These are phyloP conservation scores for Catagonus wagneri DNA, from an alignment of 2,113 vertebrate species.

Conservation along the genomic window DNA sequence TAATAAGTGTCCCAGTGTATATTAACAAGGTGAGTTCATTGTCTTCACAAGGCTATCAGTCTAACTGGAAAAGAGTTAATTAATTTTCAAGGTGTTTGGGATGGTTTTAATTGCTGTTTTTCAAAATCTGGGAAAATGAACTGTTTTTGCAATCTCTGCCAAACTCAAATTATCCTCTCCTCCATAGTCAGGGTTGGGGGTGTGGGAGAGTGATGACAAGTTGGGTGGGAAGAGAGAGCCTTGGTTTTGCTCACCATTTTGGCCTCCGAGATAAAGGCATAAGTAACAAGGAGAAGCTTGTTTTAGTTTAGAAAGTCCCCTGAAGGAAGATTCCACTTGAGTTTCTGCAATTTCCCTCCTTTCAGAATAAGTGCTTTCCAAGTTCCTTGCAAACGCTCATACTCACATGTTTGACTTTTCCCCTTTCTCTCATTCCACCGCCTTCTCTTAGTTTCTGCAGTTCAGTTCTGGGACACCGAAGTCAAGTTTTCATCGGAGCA, in stretches of 20 bases:
- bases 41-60: constrained; percentile 53
- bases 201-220: not conserved
- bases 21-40: constrained; percentile 55
- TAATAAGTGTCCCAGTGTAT: constrained; percentile 69
- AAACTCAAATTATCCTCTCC: constrained; percentile 43
- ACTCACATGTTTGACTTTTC: not conserved
- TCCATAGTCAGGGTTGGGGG: not conserved
- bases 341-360: not conserved
- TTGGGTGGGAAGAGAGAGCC: constrained; percentile 16
- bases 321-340: not conserved
- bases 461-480: not conserved
- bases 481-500: not conserved
- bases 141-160: constrained; percentile 68
- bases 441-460: not conserved
- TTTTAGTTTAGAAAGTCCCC: not conserved
- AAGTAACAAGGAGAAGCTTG: not conserved
- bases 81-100: constrained; percentile 46
- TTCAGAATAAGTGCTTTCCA: not conserved
- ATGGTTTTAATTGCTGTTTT: constrained; percentile 71
- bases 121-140: constrained; percentile 69
- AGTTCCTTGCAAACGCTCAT: not conserved
- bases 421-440: not conserved
- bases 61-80: constrained; percentile 70
- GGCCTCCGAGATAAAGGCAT: constrained; percentile 9
- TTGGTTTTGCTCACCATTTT: constrained; percentile 26